These are phyloP conservation scores for Odontophorus gujanensis DNA, from an alignment of 2,113 vertebrate genomes.

Conservation along the genomic window DNA sequence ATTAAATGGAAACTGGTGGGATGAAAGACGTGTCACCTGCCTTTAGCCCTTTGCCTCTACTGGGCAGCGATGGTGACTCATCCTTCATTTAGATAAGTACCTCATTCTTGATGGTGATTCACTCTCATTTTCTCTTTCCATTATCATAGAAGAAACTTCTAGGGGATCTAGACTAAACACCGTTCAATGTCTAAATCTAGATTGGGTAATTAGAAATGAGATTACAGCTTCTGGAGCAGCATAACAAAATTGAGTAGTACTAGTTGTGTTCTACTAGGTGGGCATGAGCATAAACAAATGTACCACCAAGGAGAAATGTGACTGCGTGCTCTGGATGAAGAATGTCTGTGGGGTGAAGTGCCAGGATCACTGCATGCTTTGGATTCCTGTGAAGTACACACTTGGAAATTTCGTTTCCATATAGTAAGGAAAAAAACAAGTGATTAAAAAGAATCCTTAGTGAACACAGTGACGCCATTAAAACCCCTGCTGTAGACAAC, in stretches of 20 bases:
- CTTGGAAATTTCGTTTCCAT: background rate
- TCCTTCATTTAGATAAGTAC: background rate
- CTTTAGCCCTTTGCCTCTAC: background rate
- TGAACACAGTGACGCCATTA: background rate
- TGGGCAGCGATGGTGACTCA: background rate
- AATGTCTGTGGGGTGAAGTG: background rate
- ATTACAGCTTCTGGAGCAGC: background rate
- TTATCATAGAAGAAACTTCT: background rate
- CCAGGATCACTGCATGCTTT: background rate
- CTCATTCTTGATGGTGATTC: background rate
- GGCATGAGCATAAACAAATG: background rate
- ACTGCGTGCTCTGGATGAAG: background rate
- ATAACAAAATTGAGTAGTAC: background rate
- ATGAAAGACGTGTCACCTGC: background rate
- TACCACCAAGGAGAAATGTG: background rate
- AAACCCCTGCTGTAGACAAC: background rate
- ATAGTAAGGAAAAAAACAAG: background rate
- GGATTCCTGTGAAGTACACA: background rate
- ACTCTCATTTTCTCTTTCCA: background rate
- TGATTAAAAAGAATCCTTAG: background rate
- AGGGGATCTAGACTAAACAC: background rate
- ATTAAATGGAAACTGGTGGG: background rate
- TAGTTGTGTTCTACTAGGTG: background rate
- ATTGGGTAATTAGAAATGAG: background rate
- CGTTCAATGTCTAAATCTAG: background rate